Base-by-base conservation (phyloP, 2,797 vertebrate species). In the Brachymystax lenok region DNA sequence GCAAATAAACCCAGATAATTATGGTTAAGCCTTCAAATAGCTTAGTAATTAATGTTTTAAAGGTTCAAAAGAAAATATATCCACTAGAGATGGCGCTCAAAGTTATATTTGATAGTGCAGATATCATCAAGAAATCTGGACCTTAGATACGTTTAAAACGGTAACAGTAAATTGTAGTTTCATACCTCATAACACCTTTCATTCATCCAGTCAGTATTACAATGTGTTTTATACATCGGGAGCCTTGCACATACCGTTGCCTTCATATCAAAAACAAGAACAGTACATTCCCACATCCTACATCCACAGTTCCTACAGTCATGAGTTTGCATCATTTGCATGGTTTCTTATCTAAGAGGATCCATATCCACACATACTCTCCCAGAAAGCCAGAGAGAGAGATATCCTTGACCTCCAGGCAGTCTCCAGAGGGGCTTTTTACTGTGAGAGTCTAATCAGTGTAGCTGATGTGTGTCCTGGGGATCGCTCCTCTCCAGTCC, bases 401-500 rank as follows among this genome's bases (percentile, higher is more conserved):
- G 40, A 46, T 64, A 59, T 79, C 84, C 84, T 89, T 94, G 91
- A 92, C 93, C 92, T 86, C 84, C 83, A 75, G 82, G 82, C 85
- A 83, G 77, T 92, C 92, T 92, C 90, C 68, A 63, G 91, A 91
- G 92, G 85, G 27, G 27, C 82, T 59, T 75, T 84, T 88, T 85
- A 74, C 83, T 16, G 61, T 82, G 86, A 84, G 83, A 86, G 84
- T 87, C 88, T 91, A 89, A 92, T 89, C 90, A 91, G 84, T 84
- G 84, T 79, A 81, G 90, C 90, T 89, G 86, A 75, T 86, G 88
- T 85, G 89, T 88, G 88, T 90, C 86, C 82, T 83, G 4, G 82
- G 90, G 87, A 85, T 86, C 80, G 84, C 88, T 85, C 85, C 84
- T 88, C 87, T 88, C 74, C 88, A 91, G 84, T 89, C 90, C 90